phyloP scores from a whole-genome alignment of 2,888 invertebrate species.

The Cabera pusaria region DNA sequence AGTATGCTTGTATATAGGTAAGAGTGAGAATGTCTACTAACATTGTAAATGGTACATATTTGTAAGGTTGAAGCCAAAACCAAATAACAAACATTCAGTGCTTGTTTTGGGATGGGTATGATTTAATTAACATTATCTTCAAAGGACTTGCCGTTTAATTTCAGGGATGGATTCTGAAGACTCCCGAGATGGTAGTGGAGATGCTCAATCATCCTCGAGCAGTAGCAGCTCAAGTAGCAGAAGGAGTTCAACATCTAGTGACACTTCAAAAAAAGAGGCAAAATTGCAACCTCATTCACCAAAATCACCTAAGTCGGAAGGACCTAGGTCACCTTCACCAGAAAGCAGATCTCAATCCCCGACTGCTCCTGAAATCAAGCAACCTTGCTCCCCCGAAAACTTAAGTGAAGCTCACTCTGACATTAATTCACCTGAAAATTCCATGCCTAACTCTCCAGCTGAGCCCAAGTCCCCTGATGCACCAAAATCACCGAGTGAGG shows the following conservation, averaged over 20 bases:
- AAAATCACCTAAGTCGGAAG: conserved; percentile 43
- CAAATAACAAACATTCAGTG: conserved; percentile 41
- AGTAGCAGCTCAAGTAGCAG: conserved; percentile 77
- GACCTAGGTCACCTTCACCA: conserved; percentile 59
- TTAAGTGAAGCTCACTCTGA: conserved; percentile 72
- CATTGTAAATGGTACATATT: conserved; percentile 33
- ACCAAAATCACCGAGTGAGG: conserved; percentile 70
- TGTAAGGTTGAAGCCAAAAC: conserved; percentile 42
- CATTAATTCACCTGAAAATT: conserved; percentile 76
- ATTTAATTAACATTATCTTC: conserved; percentile 28
- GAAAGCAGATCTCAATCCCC: conserved; percentile 57
- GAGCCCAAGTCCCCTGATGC: conserved; percentile 75
- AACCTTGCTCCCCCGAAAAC: conserved; percentile 61
- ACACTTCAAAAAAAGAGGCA: conserved; percentile 61
- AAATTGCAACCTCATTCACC: conserved; percentile 64
- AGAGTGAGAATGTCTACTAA: conserved; percentile 44
- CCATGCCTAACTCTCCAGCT: conserved; percentile 61
- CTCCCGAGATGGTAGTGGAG: conserved; percentile 77
- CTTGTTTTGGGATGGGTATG: conserved; percentile 51
- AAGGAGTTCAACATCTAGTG: conserved; percentile 71
- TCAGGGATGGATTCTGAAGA: conserved; percentile 85
- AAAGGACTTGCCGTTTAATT: conserved; percentile 49
- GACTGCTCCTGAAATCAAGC: conserved; percentile 43
- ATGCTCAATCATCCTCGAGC: conserved; percentile 71
- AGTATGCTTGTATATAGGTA: conserved; percentile 28